phyloP scores from a whole-genome alignment of 2,888 invertebrate genomes.

The Oxyscelio sp. region DNA sequence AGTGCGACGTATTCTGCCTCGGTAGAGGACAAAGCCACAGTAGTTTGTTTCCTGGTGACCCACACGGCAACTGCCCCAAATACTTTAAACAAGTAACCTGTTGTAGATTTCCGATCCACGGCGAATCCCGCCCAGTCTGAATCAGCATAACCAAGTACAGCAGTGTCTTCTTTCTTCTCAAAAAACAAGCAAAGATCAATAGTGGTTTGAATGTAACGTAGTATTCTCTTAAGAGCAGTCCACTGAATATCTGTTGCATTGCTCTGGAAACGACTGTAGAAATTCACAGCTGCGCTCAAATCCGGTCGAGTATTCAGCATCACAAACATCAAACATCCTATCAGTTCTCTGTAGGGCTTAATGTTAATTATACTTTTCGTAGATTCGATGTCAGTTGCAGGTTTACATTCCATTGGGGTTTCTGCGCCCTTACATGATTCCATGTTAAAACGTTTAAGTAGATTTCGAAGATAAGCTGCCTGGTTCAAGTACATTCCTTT shows the following conservation, averaged over 20 bases:
- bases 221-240: conserved; percentile 61
- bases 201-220: conserved; percentile 62
- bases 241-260: conserved; percentile 42
- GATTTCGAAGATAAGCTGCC: conserved; percentile 70
- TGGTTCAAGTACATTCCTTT: conserved; percentile 76
- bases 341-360: conserved; percentile 72
- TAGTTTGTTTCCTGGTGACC: conserved; percentile 80
- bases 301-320: conserved; percentile 66
- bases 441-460: conserved; percentile 79
- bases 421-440: too few relatives aligned
- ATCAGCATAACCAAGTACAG: conserved; percentile 33
- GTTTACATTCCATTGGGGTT: conserved; percentile 78
- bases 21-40: conserved; percentile 81
- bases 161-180: neutral
- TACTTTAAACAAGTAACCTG: conserved; percentile 79
- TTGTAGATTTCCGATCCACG: conserved; percentile 78
- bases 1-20: conserved; percentile 74
- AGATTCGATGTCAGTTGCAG: too few relatives aligned
- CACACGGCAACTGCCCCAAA: conserved; percentile 79
- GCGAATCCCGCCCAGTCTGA: conserved; percentile 8
- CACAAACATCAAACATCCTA: conserved; percentile 71
- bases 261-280: conserved; percentile 52
- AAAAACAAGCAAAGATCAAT: neutral
- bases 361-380: too few relatives aligned
- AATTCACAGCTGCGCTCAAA: conserved; percentile 54